Evolutionary conservation across 1,140 invertebrate species (phyloP), one percentile per base, ranked within the genome.

Genomic region (Dendrolimus kikuchii): DNA sequence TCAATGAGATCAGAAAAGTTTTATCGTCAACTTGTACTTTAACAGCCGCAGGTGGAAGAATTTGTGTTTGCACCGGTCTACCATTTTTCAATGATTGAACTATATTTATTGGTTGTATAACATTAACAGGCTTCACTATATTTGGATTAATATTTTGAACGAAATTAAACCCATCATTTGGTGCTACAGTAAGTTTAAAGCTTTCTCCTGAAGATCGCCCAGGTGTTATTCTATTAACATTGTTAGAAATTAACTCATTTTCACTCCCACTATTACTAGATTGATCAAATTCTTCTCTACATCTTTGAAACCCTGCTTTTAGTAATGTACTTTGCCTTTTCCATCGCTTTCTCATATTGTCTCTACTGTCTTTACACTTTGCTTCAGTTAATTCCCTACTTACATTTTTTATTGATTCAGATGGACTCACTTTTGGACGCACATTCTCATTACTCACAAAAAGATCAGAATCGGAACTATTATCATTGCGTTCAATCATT

Each of bases 11-110:
- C 42, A 92, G 68, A 51, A 92, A 83, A 3, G 91, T 66, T 71
- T 90, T 92, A 42, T 91, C 89, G 62, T 91, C 86, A 37, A 93
- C 88, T 60, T 90, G 87, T 0, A 93, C 89, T 73, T 92, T 91
- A 4, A 93, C 89, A 0, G 90, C 81, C 0, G 84, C 81, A 0
- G 87, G 86, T 5, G 81, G 75, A 43, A 83, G 51, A 48, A 84
- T 82, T 50, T 81, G 81, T 5, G 79, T 78, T 53, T 79, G 74
- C 53, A 80, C 70, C 5, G 75, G 70, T 44, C 78, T 74, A 4
- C 78, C 83, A 62, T 77, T 81, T 44, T 74, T 83, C 42, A 45
- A 52, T 3, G 80, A 71, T 47, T 81, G 78, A 7, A 86, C 68
- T 43, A 86, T 84, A 68, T 71, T 77, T 64, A 86, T 81, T 6